These are phyloP conservation scores for Calliopsis andreniformis DNA, from an alignment of 1,140 invertebrate species.

Conservation along the genomic window DNA sequence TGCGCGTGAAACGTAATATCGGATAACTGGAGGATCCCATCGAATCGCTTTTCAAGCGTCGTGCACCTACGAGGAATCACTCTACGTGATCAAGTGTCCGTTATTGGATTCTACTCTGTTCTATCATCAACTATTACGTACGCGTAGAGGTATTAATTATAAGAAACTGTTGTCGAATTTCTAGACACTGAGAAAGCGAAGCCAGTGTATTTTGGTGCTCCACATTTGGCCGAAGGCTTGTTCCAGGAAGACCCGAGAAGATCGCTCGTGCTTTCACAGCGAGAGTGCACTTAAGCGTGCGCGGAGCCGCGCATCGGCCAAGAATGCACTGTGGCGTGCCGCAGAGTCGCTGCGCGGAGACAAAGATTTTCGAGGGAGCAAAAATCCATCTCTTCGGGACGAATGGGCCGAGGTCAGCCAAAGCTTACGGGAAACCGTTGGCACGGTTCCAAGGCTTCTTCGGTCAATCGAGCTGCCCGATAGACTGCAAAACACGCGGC, in stretches of 20 bases:
- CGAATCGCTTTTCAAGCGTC: not conserved
- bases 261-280: not conserved
- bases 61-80: not conserved
- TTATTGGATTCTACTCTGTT: too few species aligned
- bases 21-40: not conserved
- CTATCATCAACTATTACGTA: too few species aligned
- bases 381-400: slow-evolving; percentile 57
- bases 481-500: slow-evolving; percentile 57
- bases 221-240: not conserved
- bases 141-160: too few species aligned
- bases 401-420: slow-evolving; percentile 58
- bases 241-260: not conserved
- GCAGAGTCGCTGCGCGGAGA: slow-evolving; percentile 28
- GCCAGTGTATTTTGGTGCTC: too few species aligned
- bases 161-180: too few species aligned
- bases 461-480: slow-evolving; percentile 52
- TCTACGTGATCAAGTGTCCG: not conserved
- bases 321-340: slow-evolving; percentile 27
- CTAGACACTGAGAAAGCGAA: too few species aligned
- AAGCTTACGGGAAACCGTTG: slow-evolving; percentile 50
- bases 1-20: not conserved
- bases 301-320: slow-evolving; percentile 9
- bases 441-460: slow-evolving; percentile 55
- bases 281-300: not conserved
- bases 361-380: slow-evolving; percentile 38